Percentiles rank a stretch among this genome's conserved stretches.
These are phyloP conservation scores for Ciconia stormi DNA, from an alignment of 2,113 vertebrate genomes.

Conservation along the genomic window DNA sequence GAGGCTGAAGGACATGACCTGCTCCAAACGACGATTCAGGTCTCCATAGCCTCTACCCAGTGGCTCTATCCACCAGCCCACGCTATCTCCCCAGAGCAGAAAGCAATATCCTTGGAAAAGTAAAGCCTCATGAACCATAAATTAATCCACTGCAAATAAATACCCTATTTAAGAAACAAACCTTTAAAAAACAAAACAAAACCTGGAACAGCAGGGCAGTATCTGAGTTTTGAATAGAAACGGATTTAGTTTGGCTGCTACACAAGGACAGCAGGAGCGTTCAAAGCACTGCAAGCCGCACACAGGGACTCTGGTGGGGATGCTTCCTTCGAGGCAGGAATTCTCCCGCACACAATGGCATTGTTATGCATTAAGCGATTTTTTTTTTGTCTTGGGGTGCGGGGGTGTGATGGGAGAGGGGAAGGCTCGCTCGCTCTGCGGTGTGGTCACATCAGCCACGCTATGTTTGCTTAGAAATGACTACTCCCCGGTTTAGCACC, in stretches of 20 bases:
- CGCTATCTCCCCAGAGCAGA: not conserved
- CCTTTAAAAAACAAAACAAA: not conserved
- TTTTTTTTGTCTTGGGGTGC: not conserved
- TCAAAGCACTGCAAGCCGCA: not conserved
- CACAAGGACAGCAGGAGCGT: slow-evolving; percentile 8
- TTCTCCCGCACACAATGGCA: slow-evolving; percentile 45
- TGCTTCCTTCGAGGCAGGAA: slow-evolving; percentile 50
- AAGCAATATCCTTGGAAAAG: not conserved
- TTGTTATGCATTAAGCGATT: slow-evolving; percentile 27
- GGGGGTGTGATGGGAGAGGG: not conserved
- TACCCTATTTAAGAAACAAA: not conserved
- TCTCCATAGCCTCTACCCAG: not conserved
- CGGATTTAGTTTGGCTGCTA: slow-evolving; percentile 51
- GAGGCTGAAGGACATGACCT: not conserved
- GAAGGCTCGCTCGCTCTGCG: not conserved
- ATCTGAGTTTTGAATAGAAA: slow-evolving; percentile 44
- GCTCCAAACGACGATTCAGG: not conserved
- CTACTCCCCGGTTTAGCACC: not conserved
- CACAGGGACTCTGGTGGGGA: not conserved
- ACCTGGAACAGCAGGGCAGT: slow-evolving; percentile 11
- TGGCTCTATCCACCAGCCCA: not conserved
- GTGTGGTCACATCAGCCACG: not conserved
- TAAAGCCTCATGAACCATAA: not conserved
- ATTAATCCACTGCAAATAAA: slow-evolving; percentile 14
- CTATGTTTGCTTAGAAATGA: not conserved